A percentile compares a stretch with the other conserved stretches of the same genome.
Conservation (phyloP, 2,888 invertebrate species). For the Temnothorax ravouxi region DNA sequence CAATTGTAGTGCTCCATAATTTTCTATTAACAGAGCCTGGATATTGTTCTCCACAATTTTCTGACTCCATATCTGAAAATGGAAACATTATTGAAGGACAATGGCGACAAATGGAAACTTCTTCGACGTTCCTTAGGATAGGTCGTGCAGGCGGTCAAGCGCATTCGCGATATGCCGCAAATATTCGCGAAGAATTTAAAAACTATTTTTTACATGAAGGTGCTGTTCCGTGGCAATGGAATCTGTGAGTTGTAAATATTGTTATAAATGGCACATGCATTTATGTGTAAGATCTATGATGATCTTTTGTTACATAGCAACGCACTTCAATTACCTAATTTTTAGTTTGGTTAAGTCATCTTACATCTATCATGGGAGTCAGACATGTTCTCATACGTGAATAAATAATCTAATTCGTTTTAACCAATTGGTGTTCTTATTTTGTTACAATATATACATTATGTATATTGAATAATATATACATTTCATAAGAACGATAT, state of each 20-base stretch:
- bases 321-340: no score
- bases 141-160: background rate
- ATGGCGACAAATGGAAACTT: background rate
- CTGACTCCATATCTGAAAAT: background rate
- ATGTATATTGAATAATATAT: no score
- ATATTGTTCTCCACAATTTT: background rate
- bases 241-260: background rate
- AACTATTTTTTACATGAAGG: background rate
- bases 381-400: no score
- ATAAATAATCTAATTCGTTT: no score
- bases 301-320: no score
- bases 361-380: no score
- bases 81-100: constrained; percentile 2
- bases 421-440: no score
- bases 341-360: no score
- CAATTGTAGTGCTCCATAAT: background rate
- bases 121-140: background rate
- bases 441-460: no score
- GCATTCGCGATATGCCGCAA: background rate
- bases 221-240: background rate
- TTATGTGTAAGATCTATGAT: no score
- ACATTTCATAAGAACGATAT: no score
- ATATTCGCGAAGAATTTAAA: background rate
- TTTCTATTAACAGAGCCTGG: background rate
- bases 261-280: no score